These are phyloP conservation scores for Drosophila varians DNA, from an alignment of 1,140 invertebrate genomes.

Conservation along the genomic window DNA sequence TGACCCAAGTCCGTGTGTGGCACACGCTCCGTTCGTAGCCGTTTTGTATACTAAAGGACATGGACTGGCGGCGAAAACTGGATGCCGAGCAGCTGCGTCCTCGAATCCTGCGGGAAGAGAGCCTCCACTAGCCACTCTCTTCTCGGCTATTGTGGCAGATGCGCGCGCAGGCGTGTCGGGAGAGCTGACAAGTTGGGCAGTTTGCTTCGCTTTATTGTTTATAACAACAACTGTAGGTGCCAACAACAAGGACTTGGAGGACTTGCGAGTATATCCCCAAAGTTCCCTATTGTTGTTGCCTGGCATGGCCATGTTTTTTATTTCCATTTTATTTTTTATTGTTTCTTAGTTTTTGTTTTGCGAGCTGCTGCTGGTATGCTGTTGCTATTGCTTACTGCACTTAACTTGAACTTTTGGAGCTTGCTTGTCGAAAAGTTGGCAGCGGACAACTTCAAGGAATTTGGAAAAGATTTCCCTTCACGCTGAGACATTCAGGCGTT, in stretches of 20 bases:
- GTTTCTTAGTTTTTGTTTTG: constrained; percentile 2
- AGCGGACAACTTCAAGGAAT: constrained; percentile 65
- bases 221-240: constrained; percentile 58
- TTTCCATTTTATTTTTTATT: too few species aligned
- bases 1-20: constrained; percentile 17
- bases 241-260: constrained; percentile 22
- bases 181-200: constrained; percentile 46
- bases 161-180: constrained; percentile 62
- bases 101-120: constrained; percentile 65
- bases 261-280: constrained; percentile 35
- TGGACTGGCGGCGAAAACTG: constrained; percentile 24
- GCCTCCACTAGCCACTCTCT: neutral
- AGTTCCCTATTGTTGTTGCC: constrained; percentile 27
- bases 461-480: constrained; percentile 53
- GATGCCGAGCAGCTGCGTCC: constrained; percentile 69
- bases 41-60: constrained; percentile 68
- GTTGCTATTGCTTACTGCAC: constrained; percentile 57
- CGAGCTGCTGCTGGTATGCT: constrained; percentile 15
- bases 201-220: constrained; percentile 55
- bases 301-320: constrained; percentile 33
- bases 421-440: constrained; percentile 55
- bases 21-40: constrained; percentile 52
- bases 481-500: constrained; percentile 58
- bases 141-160: constrained; percentile 20
- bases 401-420: constrained; percentile 62